Percentiles rank a stretch among this genome's conserved stretches.
Conservation (phyloP, 1,140 invertebrate genomes). For the Sipha flava region DNA sequence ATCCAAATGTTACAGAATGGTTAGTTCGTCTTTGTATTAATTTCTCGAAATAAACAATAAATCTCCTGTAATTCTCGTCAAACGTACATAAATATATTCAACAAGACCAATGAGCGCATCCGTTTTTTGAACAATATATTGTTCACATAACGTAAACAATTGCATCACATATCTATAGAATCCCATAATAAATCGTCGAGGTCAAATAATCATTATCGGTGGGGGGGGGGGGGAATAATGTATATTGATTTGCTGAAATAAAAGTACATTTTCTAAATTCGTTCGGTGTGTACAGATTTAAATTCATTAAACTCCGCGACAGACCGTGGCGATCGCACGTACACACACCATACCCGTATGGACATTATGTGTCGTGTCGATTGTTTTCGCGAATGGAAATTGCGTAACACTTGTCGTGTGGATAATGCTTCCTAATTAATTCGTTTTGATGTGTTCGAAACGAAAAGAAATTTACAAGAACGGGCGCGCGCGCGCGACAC, state of each 20-base stretch:
- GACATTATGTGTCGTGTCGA: not conserved
- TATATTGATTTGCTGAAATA: not conserved
- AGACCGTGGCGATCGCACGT: no score
- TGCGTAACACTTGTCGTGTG: not conserved
- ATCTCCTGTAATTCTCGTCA: no score
- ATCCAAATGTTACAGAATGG: no score
- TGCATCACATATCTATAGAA: not conserved
- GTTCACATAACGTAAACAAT: not conserved
- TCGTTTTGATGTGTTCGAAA: not conserved
- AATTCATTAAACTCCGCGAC: no score
- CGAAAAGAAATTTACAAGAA: constrained; percentile 7
- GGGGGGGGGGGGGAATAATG: not conserved
- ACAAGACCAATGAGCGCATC: not conserved
- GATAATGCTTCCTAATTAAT: constrained; percentile 2
- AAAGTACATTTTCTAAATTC: no score
- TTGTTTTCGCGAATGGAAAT: not conserved
- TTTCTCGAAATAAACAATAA: not conserved
- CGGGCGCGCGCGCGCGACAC: not conserved
- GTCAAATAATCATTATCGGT: not conserved
- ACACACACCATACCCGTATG: not conserved
- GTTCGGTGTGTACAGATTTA: no score
- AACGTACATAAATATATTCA: no score
- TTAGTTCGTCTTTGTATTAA: no score
- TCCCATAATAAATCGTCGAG: not conserved
- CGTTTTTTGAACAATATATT: not conserved